Conservation (phyloP, 2,113 vertebrate species). For the Alces alces region DNA sequence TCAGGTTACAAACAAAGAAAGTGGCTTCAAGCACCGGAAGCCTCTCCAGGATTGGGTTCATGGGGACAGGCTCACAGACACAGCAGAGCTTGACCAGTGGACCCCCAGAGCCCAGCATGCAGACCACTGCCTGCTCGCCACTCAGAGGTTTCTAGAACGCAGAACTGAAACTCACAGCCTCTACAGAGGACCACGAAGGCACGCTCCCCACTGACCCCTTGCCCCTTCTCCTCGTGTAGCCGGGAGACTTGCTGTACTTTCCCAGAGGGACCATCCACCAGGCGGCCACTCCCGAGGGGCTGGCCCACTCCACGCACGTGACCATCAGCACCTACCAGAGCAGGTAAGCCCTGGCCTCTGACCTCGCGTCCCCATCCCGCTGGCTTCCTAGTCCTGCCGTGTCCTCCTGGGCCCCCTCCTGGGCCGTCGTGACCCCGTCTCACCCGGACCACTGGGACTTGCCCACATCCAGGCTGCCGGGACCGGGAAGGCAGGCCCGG, state of each 20-base stretch:
- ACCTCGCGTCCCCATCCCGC: fast-evolving
- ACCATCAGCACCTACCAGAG: constrained; percentile 95
- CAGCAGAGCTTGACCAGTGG: background rate
- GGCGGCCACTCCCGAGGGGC: constrained; percentile 86
- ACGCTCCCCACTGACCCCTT: background rate
- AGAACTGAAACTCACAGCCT: background rate
- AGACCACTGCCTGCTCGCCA: background rate
- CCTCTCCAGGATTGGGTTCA: background rate
- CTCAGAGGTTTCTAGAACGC: background rate
- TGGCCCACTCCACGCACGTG: constrained; percentile 87
- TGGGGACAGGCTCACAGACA: background rate
- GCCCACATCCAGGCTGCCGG: background rate
- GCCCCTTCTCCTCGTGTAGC: constrained; percentile 73
- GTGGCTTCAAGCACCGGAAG: background rate
- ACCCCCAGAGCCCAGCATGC: background rate
- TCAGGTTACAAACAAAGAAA: background rate
- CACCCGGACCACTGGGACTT: background rate
- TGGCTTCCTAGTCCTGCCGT: background rate
- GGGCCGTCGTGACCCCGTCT: background rate
- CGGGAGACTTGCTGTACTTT: constrained; percentile 92
- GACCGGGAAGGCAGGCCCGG: background rate
- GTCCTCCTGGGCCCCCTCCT: background rate
- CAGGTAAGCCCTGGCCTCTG: constrained; percentile 78
- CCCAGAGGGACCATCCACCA: constrained; percentile 95
- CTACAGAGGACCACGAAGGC: background rate